Conservation (phyloP, 1,140 invertebrate genomes). For the Ladona fulva region DNA sequence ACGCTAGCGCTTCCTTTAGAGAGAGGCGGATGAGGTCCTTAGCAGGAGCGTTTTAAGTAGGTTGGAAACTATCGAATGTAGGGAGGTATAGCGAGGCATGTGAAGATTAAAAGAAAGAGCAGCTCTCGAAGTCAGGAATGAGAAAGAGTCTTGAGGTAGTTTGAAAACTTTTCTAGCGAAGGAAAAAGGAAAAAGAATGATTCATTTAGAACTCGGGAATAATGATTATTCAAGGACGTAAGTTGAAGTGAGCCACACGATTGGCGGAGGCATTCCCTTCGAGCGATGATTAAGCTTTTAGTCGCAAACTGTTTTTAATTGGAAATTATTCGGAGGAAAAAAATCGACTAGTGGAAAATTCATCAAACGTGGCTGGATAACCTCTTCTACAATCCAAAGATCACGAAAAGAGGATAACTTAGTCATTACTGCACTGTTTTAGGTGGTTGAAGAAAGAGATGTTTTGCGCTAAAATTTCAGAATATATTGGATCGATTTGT, state of each 20-base stretch:
- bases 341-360: neutral
- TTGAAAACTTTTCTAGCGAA: neutral
- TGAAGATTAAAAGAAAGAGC: no score
- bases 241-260: neutral
- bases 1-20: neutral
- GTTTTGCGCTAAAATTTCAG: no score
- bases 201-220: neutral
- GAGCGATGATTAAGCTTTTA: neutral
- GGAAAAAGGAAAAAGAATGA: neutral
- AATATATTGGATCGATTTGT: no score
- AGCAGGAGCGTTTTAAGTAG: neutral
- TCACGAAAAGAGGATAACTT: no score
- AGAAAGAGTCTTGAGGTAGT: neutral
- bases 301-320: neutral
- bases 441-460: no score
- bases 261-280: neutral
- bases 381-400: no score
- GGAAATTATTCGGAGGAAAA: neutral
- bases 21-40: neutral
- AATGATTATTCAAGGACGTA: neutral
- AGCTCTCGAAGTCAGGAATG: no score
- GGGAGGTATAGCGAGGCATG: no score
- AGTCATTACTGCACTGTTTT: no score
- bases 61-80: neutral
- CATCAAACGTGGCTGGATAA: no score